Base-by-base conservation (phyloP, 1,140 invertebrate genomes). In the Papilio polytes region DNA sequence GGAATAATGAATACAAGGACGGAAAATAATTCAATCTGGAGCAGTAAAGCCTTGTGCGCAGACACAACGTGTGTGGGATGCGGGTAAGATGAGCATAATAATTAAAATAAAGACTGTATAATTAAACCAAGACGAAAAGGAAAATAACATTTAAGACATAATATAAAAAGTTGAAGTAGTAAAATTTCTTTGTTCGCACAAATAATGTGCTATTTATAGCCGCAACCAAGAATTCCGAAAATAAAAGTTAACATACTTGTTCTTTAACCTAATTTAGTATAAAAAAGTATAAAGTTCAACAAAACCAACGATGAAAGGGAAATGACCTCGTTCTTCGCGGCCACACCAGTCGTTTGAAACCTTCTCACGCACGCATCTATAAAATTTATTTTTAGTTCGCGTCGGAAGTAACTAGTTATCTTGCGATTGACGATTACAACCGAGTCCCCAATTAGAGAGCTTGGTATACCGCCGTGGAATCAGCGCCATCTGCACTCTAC, bases 381-480 rank as follows among this genome's bases (percentile, higher is more conserved):
- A 90, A 91, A 92, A 85, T 89, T 90, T 92, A 93, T 94, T 94
- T 92, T 94, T 90, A 89, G 92, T 85, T 82, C 72, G 83, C 82
- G 81, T 87, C 83, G 81, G 82, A 89, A 86, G 83, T 93, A 92
- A 90, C 91, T 89, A 89, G 85, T 82, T 93, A 92, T 92, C 91
- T 89, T 83, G 81, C 86, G 85, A 93, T 92, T 89, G 86, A 80
- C 91, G 83, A 90, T 92, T 92, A 93, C 80, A 86, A 85, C 88
- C 85, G 80, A 87, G 88, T 87, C 86, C 83, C 88, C 86, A 91
- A 93, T 94, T 92, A 92, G 92, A 92, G 92, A 86, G 85, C 85
- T 86, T 86, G 85, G 86, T 85, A 89, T 84, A 88, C 86, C 84
- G 81, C 82, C 78, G 83, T 84, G 84, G 88, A 90, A 89, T 90